Base-by-base conservation (phyloP, 1,140 invertebrate species). In the Euschistus heros region DNA sequence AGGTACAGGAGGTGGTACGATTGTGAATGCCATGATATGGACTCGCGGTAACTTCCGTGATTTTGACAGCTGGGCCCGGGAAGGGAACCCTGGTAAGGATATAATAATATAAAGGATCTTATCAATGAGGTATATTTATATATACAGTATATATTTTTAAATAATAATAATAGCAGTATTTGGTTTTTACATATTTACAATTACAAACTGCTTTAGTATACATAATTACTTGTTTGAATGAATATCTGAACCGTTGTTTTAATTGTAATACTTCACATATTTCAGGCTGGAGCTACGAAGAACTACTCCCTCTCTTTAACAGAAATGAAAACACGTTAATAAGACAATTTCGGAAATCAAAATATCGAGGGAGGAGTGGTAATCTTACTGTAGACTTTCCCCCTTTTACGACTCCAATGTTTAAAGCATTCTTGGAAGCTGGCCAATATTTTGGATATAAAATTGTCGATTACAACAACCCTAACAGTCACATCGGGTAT, bases 11-110 rank as follows among this genome's bases (percentile, higher is more conserved):
- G 91, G 91, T 0, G 82, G 83, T 0, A 88, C 85, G 22, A 82
- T 87, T 2, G 82, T 94, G 22, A 94, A 94, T 73, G 89, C 84
- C 61, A 91, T 94, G 24, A 93, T 92, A n/a, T 93, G 94, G 73
- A 86, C 90, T 0, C 79, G 92, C 44, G 92, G 92, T 0, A 84
- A 90, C 76, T 79, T 79, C 3, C 74, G 74, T 15, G 88, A 92
- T 70, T 92, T 86, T 75, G 85, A 92, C 73, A 73, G 81, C 22
- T 92, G 89, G 82, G 66, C 62, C 7, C 24, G 5, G 5, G 22
- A 64, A n/a, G 66, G 66, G 22, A 67, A 67, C 42, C 46, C 59
- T 24, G 65, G 65, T 63, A 62, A 59, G 20, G 0, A 30, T 64
- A 2, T 37, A 37, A 37, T 10, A 1, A 37, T 37, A 37, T 37